These are phyloP conservation scores for Remorina albescens DNA, from an alignment of 2,797 vertebrate genomes.

Conservation along the genomic window DNA sequence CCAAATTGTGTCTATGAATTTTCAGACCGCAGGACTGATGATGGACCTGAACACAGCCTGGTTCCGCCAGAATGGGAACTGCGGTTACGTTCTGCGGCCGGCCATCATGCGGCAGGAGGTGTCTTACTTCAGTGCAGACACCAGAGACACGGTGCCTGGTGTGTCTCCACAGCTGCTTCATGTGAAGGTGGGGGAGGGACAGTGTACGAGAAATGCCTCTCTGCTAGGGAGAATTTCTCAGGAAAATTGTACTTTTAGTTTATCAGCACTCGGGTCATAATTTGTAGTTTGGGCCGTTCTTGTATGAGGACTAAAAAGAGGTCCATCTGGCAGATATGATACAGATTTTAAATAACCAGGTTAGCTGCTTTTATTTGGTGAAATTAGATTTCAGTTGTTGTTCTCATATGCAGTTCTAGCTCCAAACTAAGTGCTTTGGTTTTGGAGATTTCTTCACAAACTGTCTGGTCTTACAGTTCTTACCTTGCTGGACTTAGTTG, in stretches of 20 bases:
- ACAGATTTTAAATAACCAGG: background rate
- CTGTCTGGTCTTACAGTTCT: background rate
- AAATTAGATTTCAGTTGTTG: background rate
- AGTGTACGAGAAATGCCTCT: too few species aligned
- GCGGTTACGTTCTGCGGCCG: constrained; percentile 92
- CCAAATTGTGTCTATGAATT: constrained; percentile 96
- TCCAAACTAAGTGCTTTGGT: background rate
- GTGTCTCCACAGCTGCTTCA: constrained; percentile 96
- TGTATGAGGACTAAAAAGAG: background rate
- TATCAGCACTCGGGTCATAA: background rate
- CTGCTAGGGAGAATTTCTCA: background rate
- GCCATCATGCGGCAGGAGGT: constrained; percentile 96
- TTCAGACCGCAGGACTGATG: constrained; percentile 94
- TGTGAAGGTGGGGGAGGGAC: constrained; percentile 82
- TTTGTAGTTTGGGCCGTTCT: background rate
- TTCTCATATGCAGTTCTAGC: background rate
- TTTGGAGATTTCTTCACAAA: background rate
- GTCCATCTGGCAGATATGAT: too few species aligned
- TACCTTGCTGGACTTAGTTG: background rate
- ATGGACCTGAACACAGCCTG: constrained; percentile 96
- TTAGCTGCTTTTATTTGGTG: background rate
- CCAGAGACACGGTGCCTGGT: constrained; percentile 92
- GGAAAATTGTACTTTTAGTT: background rate
- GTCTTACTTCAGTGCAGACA: constrained; percentile 94
- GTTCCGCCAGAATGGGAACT: constrained; percentile 95